Percentiles rank a stretch among this genome's conserved stretches.
phyloP scores from a whole-genome alignment of 2,888 invertebrate genomes.

The Aradus depressus region DNA sequence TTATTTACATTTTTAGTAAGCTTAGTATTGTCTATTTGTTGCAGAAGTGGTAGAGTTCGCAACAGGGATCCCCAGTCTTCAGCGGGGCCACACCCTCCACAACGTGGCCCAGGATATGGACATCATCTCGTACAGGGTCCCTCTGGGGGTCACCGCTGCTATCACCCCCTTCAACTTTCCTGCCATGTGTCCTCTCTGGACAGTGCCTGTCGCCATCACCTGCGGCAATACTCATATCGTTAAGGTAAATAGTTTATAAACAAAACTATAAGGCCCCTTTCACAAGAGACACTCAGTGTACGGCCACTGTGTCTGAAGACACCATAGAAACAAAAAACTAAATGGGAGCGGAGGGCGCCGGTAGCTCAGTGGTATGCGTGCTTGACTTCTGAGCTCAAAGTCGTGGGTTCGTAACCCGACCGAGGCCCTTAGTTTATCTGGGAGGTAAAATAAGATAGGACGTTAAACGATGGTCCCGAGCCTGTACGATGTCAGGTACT shows the following conservation, averaged over 20 bases:
- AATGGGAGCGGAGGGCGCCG: no score
- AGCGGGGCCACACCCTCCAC: constrained; percentile 82
- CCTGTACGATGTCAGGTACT: no score
- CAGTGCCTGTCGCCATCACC: constrained; percentile 71
- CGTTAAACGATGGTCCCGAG: no score
- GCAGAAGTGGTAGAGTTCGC: constrained; percentile 94
- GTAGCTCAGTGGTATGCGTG: no score
- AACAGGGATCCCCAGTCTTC: constrained; percentile 82
- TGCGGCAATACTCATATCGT: constrained; percentile 92
- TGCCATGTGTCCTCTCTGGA: constrained; percentile 99
- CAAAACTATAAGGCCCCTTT: neutral
- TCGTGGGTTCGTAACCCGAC: no score
- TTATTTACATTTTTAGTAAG: neutral
- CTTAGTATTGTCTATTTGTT: constrained; percentile 23
- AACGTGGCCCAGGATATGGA: constrained; percentile 93
- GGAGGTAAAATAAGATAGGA: no score
- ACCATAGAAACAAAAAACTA: no score
- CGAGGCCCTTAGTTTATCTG: no score
- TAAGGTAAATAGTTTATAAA: constrained; percentile 40
- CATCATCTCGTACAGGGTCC: constrained; percentile 79
- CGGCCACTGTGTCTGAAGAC: no score
- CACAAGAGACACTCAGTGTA: no score
- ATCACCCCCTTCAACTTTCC: constrained; percentile 99
- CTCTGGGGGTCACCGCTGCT: constrained; percentile 87
- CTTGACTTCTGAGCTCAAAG: no score